Conservation (phyloP, 2,797 vertebrate species). For the Oryzias dopingdopingensis region DNA sequence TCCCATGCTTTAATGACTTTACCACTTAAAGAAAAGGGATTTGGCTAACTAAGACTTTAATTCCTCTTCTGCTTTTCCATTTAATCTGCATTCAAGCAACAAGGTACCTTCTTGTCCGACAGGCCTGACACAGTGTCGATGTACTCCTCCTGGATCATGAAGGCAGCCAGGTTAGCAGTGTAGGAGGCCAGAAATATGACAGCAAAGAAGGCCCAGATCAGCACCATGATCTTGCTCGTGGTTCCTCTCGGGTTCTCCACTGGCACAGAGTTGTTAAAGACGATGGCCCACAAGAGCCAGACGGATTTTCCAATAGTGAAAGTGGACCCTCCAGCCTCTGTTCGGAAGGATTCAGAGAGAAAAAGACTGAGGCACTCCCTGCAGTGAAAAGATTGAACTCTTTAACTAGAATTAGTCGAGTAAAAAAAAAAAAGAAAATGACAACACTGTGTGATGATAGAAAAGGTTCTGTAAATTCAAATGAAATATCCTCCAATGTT, state of each 20-base stretch:
- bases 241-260: conserved; percentile 95
- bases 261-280: conserved; percentile 96
- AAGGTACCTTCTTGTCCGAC: conserved; percentile 90
- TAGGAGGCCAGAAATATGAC: conserved; percentile 97
- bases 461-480: conserved; percentile 32
- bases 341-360: conserved; percentile 11
- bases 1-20: conserved; percentile 60
- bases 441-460: conserved; percentile 21
- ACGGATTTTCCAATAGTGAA: conserved; percentile 96
- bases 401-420: too few species aligned
- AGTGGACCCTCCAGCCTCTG: conserved; percentile 90
- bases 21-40: conserved; percentile 58
- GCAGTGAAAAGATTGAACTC: too few species aligned
- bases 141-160: conserved; percentile 98
- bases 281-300: conserved; percentile 96
- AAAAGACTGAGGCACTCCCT: conserved; percentile 4
- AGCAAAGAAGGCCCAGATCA: conserved; percentile 96
- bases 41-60: conserved; percentile 59
- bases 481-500: conserved; percentile 39
- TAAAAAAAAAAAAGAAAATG: neutral
- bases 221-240: conserved; percentile 97
- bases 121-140: conserved; percentile 95
- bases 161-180: conserved; percentile 94
- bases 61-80: conserved; percentile 39
- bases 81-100: conserved; percentile 57